Evolutionary conservation across 2,888 invertebrate species (phyloP), one percentile per base, ranked within the genome.

Genomic region (Rhingia rostrata): DNA sequence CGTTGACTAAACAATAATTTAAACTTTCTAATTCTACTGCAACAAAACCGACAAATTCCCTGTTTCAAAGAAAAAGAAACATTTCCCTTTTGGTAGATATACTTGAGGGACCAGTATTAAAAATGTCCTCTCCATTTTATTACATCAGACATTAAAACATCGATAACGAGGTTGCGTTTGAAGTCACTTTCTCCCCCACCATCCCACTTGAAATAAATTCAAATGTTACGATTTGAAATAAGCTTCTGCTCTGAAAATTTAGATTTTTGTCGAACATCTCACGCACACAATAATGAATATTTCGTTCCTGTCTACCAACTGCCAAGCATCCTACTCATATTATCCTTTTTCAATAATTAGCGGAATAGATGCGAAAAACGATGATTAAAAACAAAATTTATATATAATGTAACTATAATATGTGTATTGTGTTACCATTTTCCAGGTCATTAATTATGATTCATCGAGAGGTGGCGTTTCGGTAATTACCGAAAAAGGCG

Each of bases 401-500:
- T 22, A 69, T 47, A 37, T 54, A 30, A 66, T 45, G 61, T 56
- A n/a, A n/a, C n/a, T n/a, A n/a, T n/a, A n/a, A 4, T 49, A 32
- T 60, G 10, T n/a, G 60, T 32, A 10, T 14, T 67, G 53, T 77
- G 54, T 73, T 35, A 35, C 61, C 69, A 77, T 78, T 83, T 91
- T 92, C 73, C 92, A 95, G 94, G 94, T 95, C 89, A 94, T 95
- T 91, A 96, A 95, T 92, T 96, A 95, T 92, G 95, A 96, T 92
- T 95, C 95, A 88, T 94, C 93, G 88, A 93, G 96, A 88, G 96
- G 96, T 86, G 96, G 95, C 67, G 95, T 96, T 88, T 95, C 95
- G 88, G 95, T 96, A 88, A 95, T 96, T 91, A 95, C 95, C 80
- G 95, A 95, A 91, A 96, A 96, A 91, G 95, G 95, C 86, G 95